phyloP scores from a whole-genome alignment of 2,888 invertebrate species.

The Cylloceria caligata region DNA sequence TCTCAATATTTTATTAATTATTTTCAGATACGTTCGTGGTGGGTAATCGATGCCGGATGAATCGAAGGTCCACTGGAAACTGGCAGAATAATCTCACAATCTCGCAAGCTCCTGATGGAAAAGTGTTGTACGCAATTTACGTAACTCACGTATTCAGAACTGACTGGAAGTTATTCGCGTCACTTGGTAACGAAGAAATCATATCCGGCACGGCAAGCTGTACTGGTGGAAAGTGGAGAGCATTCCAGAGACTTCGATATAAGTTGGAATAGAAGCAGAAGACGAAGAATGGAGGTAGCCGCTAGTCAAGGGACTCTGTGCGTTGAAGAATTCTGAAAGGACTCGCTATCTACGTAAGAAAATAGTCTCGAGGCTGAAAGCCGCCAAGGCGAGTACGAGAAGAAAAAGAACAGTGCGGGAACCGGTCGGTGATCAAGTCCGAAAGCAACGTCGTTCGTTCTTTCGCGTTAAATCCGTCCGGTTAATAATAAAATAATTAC shows the following conservation, averaged over 20 bases:
- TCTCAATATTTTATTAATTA: background rate
- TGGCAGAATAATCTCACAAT: background rate
- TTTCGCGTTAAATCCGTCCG: background rate
- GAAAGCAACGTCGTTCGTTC: background rate
- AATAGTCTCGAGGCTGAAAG: conserved; percentile 2
- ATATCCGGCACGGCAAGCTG: background rate
- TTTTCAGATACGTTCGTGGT: background rate
- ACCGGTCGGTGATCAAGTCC: conserved; percentile 15
- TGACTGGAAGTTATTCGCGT: background rate
- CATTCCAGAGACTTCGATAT: background rate
- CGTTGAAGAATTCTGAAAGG: conserved; percentile 24
- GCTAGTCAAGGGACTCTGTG: background rate
- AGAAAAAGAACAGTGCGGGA: background rate
- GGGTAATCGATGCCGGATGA: background rate
- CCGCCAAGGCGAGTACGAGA: background rate
- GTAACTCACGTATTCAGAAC: background rate
- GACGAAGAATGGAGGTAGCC: conserved; percentile 4
- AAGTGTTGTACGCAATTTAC: too few relatives aligned
- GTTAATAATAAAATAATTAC: conserved; percentile 1
- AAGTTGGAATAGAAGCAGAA: background rate
- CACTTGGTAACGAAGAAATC: background rate
- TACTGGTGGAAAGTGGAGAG: background rate
- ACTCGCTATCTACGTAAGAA: background rate
- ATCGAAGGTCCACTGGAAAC: background rate
- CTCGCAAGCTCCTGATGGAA: background rate